Evolutionary conservation across 64 coral and sea anemone genomes (phyloP).

Genomic region (Actinia equina): DNA sequence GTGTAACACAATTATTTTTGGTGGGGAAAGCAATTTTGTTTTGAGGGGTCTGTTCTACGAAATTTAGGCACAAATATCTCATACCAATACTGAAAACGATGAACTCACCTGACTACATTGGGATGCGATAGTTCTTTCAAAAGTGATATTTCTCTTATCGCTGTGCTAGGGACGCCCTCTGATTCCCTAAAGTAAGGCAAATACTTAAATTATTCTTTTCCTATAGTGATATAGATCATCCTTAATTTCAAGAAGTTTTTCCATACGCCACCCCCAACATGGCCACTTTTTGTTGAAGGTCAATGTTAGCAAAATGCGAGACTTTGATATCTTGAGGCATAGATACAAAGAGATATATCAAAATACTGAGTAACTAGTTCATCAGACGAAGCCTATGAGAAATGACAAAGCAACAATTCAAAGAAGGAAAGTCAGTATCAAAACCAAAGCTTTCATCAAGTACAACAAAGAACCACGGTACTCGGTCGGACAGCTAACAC

Average conservation of each 20-base stretch:
- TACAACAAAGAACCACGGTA: constrained; percentile 18
- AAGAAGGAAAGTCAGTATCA: neutral
- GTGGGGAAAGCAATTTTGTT: too few relatives aligned
- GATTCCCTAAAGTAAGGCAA: constrained; percentile 69
- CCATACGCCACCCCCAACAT: neutral
- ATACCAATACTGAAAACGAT: too few relatives aligned
- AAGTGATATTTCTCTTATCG: constrained; percentile 98
- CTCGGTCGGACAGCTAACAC: neutral
- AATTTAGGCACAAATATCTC: neutral
- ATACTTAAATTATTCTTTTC: neutral
- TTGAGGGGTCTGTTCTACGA: neutral
- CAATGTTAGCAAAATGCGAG: neutral
- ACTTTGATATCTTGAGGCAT: neutral
- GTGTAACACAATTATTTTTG: neutral
- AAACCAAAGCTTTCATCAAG: neutral
- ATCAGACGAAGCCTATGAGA: neutral
- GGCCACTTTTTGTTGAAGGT: neutral
- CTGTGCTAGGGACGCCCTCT: constrained; percentile 97
- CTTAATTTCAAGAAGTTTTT: neutral
- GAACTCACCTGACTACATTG: constrained; percentile 88
- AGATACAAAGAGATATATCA: neutral
- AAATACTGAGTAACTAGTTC: neutral
- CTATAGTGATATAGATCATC: neutral
- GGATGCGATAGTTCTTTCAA: constrained; percentile 96
- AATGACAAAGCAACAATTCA: neutral